These are phyloP conservation scores for Drosophila infuscata DNA, from an alignment of 2,888 invertebrate genomes.

Conservation along the genomic window DNA sequence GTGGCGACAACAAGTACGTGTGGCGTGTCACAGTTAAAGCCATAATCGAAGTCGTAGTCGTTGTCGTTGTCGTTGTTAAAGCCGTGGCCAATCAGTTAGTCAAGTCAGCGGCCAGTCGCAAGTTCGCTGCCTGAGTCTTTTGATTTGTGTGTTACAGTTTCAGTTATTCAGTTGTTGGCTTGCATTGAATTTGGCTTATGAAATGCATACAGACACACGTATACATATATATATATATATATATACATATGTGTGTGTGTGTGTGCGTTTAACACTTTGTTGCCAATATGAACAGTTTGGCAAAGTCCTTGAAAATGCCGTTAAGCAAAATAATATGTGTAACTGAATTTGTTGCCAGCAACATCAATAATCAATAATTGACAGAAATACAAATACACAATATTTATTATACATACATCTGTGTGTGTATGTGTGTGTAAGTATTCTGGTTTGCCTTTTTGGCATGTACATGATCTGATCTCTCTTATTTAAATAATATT, in stretches of 20 bases:
- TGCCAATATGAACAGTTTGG: conserved; percentile 47
- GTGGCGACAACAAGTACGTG: conserved; percentile 60
- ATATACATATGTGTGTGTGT: conserved; percentile 1
- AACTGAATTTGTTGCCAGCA: conserved; percentile 10
- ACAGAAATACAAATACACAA: background rate
- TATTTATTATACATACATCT: background rate
- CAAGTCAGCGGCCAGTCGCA: conserved; percentile 37
- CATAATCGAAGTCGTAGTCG: conserved; percentile 7
- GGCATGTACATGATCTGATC: conserved; percentile 42
- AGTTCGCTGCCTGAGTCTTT: conserved; percentile 63
- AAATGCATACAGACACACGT: conserved; percentile 35
- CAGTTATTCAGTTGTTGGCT: conserved; percentile 30
- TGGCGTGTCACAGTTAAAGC: conserved; percentile 11
- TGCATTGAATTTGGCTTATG: conserved; percentile 66
- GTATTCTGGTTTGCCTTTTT: conserved; percentile 43
- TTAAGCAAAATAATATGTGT: conserved; percentile 22
- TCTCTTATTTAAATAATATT: conserved; percentile 65
- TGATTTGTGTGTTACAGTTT: conserved; percentile 47
- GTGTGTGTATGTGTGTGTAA: conserved; percentile 26
- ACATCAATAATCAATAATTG: conserved; percentile 21
- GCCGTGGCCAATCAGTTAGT: conserved; percentile 38
- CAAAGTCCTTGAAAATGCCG: conserved; percentile 55
- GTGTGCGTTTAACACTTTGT: conserved; percentile 39
- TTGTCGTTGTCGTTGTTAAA: conserved; percentile 2
- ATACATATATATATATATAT: background rate